Percentiles rank a stretch among this genome's conserved stretches.
These are phyloP conservation scores for Malacoraja senta DNA, from an alignment of 2,797 vertebrate genomes.

Conservation along the genomic window DNA sequence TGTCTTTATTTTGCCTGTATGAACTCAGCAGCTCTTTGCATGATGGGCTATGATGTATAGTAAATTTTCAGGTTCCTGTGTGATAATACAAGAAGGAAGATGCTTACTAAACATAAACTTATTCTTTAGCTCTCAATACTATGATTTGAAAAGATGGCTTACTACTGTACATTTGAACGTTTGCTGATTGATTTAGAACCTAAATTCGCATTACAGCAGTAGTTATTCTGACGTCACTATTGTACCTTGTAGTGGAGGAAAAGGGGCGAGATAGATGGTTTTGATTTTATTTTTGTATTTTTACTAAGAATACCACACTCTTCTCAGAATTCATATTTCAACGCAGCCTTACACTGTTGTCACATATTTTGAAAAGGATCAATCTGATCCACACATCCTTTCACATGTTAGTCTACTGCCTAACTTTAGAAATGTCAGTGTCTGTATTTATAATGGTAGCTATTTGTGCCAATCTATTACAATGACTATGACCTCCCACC, in stretches of 20 bases:
- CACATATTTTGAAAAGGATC: not conserved
- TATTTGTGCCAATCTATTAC: not conserved
- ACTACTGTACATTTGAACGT: not conserved
- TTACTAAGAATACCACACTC: not conserved
- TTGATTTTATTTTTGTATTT: not conserved
- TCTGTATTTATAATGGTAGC: not conserved
- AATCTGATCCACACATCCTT: not conserved
- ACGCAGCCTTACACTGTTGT: not conserved
- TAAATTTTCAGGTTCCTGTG: not conserved
- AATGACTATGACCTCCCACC: not conserved
- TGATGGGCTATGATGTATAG: conserved; percentile 28
- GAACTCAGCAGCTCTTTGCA: conserved; percentile 15
- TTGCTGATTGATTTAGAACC: not conserved
- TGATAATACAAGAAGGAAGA: conserved; percentile 25
- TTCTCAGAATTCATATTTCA: not conserved
- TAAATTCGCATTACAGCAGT: not conserved
- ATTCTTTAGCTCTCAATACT: not conserved
- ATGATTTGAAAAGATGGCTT: not conserved
- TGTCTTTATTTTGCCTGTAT: not conserved
- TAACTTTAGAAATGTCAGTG: not conserved
- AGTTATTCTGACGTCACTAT: not conserved
- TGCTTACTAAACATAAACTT: conserved; percentile 25
- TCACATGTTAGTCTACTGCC: not conserved
- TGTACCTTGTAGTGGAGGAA: not conserved
- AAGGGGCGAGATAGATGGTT: not conserved